Evolutionary conservation across 1,140 invertebrate species (phyloP).

Genomic region (Drosophila pruinosa): DNA sequence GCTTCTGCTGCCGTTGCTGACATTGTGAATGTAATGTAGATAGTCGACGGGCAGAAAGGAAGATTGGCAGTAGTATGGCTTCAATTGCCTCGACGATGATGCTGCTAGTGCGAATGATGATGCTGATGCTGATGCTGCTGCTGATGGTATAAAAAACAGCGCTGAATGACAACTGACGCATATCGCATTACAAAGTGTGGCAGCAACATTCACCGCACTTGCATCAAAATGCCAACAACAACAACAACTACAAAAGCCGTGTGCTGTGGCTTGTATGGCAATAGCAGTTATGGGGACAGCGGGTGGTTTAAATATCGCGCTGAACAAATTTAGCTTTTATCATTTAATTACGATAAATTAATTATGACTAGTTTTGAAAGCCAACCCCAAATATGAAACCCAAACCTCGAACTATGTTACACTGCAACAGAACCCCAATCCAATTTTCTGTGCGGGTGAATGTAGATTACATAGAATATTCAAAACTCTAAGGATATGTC

Average conservation of each 20-base stretch:
- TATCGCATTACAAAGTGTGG: constrained; percentile 41
- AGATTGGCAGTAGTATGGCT: constrained; percentile 5
- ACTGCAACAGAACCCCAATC: constrained; percentile 13
- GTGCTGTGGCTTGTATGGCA: neutral
- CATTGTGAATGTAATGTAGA: neutral
- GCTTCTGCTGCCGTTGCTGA: constrained; percentile 1
- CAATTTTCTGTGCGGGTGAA: constrained; percentile 4
- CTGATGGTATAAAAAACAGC: constrained; percentile 1
- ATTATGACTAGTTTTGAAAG: constrained; percentile 51
- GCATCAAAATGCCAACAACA: neutral
- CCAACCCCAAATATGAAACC: constrained; percentile 13
- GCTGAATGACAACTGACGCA: constrained; percentile 26
- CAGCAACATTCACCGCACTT: neutral
- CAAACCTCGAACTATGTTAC: neutral
- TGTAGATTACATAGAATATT: constrained; percentile 56
- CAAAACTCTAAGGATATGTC: constrained; percentile 49
- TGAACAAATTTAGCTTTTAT: constrained; percentile 44
- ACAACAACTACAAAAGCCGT: no score
- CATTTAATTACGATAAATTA: constrained; percentile 74
- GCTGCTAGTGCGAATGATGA: no score
- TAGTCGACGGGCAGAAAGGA: neutral
- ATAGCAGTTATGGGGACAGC: neutral
- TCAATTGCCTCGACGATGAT: constrained; percentile 21
- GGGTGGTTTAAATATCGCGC: constrained; percentile 1
- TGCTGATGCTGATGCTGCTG: neutral